phyloP scores from a whole-genome alignment of 2,888 invertebrate species.

The Eurytoma californica region DNA sequence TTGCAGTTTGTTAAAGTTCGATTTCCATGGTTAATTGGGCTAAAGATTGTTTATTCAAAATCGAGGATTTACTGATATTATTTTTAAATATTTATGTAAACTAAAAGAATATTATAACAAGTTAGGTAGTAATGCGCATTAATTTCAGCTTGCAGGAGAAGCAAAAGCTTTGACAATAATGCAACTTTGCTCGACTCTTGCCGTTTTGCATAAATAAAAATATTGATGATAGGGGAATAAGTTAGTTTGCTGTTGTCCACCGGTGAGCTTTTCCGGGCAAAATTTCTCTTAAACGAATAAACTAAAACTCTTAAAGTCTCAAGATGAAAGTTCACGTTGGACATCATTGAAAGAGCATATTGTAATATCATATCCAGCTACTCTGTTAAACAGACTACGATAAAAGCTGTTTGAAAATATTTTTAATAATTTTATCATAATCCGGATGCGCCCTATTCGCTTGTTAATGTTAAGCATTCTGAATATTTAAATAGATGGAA shows the following conservation, averaged over 20 bases:
- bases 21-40: no score
- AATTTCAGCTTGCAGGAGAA: no score
- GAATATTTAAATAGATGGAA: background rate
- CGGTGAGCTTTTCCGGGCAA: background rate
- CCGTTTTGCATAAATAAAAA: slow-evolving; percentile 17
- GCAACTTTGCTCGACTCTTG: background rate
- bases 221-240: slow-evolving; percentile 23
- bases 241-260: background rate
- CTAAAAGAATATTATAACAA: no score
- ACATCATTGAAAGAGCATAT: slow-evolving; percentile 32
- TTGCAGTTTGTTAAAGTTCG: no score
- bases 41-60: no score
- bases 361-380: background rate
- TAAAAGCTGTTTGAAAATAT: background rate
- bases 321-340: slow-evolving; percentile 13
- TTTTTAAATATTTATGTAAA: no score
- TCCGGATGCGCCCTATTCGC: no score
- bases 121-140: no score
- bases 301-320: slow-evolving; percentile 10
- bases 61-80: no score
- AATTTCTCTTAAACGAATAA: slow-evolving; percentile 16
- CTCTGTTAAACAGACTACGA: slow-evolving; percentile 8
- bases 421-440: no score
- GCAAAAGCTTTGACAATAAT: background rate
- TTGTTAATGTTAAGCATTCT: background rate